Conservation (phyloP, 2,888 invertebrate genomes). For the Ligdia adustata region DNA sequence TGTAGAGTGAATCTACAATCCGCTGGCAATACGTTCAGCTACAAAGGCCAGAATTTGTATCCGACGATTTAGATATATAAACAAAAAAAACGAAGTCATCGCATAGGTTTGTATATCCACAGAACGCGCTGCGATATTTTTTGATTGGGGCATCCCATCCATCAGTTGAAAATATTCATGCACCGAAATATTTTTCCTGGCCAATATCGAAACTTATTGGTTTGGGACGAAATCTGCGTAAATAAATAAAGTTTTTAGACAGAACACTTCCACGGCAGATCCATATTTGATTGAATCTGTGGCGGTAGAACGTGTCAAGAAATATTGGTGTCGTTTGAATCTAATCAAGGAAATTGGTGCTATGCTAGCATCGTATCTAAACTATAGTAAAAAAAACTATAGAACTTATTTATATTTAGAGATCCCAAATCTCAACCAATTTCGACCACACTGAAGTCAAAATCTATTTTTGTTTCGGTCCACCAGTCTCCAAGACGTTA, state of each 20-base stretch:
- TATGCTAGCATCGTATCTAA: no score
- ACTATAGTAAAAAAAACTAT: no score
- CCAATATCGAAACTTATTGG: constrained; percentile 18
- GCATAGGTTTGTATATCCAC: neutral
- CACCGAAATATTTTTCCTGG: constrained; percentile 18
- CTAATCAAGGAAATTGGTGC: no score
- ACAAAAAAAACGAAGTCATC: neutral
- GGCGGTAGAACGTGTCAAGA: no score
- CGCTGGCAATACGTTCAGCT: no score
- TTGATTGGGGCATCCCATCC: neutral
- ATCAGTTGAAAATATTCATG: constrained; percentile 17
- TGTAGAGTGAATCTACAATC: no score
- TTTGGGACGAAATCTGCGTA: constrained; percentile 19
- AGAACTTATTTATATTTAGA: no score
- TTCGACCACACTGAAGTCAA: no score
- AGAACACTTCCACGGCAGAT: constrained; percentile 8
- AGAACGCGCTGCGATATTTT: neutral
- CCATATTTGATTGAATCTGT: constrained; percentile 22
- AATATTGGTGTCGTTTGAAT: no score
- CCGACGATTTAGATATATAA: neutral
- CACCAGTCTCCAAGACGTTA: neutral
- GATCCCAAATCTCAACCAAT: no score
- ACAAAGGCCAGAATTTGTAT: neutral
- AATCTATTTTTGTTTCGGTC: constrained; percentile 8
- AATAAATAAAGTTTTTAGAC: constrained; percentile 24